Base-by-base conservation (phyloP, 2,113 vertebrate genomes). In the Cathartes aura region DNA sequence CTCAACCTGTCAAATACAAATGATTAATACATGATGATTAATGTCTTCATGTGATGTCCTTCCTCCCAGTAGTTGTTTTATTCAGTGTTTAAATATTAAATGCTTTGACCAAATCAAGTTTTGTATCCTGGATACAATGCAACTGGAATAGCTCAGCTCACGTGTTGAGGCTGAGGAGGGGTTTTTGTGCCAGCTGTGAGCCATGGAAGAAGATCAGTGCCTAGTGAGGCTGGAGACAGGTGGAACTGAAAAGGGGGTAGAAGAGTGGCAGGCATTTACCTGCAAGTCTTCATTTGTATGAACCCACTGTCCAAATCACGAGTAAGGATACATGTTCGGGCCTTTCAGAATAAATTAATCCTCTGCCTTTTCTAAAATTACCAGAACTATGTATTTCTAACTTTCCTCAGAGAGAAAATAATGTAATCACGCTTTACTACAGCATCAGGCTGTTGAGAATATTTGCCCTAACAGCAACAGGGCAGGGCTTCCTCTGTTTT, bases 221-320 rank as follows among this genome's bases (percentile, higher is more conserved):
- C 20, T 36, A 66, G 11, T 0, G 0, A 78, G 15, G 15, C 1
- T 70, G 34, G 59, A 82, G 34, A 67, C 0, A 2, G 11, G 4
- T 48, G 15, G 8, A 76, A 68, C 4, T 36, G 34, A 75, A 92
- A 78, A 81, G 1, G 23, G 6, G 3, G 11, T 52, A 56, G 24
- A 93, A 85, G 8, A 32, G 6, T 20, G 12, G 10, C 15, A 87
- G 19, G 8, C 2, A 27, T 67, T 82, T 70, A 48, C 23, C n/a
- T n/a, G 4, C 29, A 66, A 36, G 14, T 43, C 43, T 84, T 74
- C 15, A 40, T 38, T 38, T 59, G 15, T 45, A 58, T 32, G 21
- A 87, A 58, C 12, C 8, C n/a, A 22, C 8, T 76, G 21, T 42
- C n/a, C 38, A 70, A 62, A 59, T 30, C 40, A 66, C 1, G 4